These are phyloP conservation scores for Drosophila affinis DNA, from an alignment of 2,888 invertebrate species.

Conservation along the genomic window DNA sequence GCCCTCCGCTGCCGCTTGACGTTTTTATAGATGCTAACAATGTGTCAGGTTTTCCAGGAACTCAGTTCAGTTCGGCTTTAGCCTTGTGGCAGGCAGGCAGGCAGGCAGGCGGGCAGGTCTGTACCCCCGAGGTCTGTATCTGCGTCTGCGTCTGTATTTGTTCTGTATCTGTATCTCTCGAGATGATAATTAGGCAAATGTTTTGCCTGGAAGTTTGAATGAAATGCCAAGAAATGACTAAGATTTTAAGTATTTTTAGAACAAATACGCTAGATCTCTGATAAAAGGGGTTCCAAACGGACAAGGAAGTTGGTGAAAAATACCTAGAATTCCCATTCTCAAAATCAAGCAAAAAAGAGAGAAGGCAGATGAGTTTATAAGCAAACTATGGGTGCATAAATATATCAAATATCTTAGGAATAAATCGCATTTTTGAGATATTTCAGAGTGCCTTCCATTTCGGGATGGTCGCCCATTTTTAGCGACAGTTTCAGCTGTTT, in stretches of 20 bases:
- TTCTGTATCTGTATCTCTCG: slow-evolving; percentile 21
- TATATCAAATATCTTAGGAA: neutral
- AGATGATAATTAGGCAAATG: slow-evolving; percentile 66
- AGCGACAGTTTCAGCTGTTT: slow-evolving; percentile 54
- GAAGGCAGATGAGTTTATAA: slow-evolving; percentile 30
- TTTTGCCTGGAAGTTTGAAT: slow-evolving; percentile 49
- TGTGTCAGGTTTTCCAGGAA: slow-evolving; percentile 77
- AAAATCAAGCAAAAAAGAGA: neutral
- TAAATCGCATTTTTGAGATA: neutral
- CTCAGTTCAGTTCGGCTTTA: slow-evolving; percentile 32
- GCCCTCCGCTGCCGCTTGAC: slow-evolving; percentile 54
- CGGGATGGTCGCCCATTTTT: neutral
- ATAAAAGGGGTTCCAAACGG: slow-evolving; percentile 19
- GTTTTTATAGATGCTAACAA: slow-evolving; percentile 77
- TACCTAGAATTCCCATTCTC: slow-evolving; percentile 25
- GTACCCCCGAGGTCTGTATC: no score
- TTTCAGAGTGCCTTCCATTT: neutral
- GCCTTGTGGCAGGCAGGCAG: slow-evolving; percentile 3
- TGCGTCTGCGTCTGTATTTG: neutral
- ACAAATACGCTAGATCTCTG: slow-evolving; percentile 38
- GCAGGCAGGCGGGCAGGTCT: no score
- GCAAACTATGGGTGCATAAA: slow-evolving; percentile 11
- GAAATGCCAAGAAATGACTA: slow-evolving; percentile 37
- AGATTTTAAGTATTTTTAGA: slow-evolving; percentile 30
- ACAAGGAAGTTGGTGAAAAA: slow-evolving; percentile 24